Evolutionary conservation across 2,113 vertebrate species (phyloP), one percentile per base, ranked within the genome.

Genomic region (Tretioscincus oriximinensis): DNA sequence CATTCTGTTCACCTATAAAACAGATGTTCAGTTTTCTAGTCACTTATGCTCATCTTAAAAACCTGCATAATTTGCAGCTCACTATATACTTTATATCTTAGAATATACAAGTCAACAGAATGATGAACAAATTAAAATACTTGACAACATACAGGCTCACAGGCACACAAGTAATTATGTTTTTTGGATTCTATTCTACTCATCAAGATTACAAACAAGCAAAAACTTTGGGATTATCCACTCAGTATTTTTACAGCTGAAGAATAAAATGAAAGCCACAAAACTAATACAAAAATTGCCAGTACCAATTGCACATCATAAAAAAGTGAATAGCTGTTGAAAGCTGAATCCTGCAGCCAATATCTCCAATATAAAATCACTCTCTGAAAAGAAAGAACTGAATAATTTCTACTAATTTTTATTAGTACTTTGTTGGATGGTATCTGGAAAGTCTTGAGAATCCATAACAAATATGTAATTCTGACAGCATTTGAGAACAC

Each of bases 1-100:
- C 84, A 58, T 88, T 85, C 85, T 88, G 61, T 66, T 90, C 90
- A 91, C 90, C 90, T 92, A 87, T 88, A 90, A 87, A 91, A 90
- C 92, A 93, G 93, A 91, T 93, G 93, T 87, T 91, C 83, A 76
- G 86, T 85, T 90, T 90, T 89, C 85, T 85, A 79, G 81, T 84
- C 81, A 86, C 90, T 89, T 87, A 84, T 90, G 87, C 76, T 69
- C 86, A 64, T 88, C 83, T 70, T 86, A 54, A 76, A 85, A 78
- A 78, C 85, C 61, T 68, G 72, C 58, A 63, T 73, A 71, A 81
- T 84, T 88, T 90, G 3, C 61, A 82, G 66, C 1, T 9, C 68
- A 35, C 86, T 69, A 80, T 51, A 60, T 83, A 69, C 77, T 84
- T 82, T 79, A 85, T 20, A 92, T 87, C 66, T 45, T 20, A 24